These are phyloP conservation scores for Halcyon senegalensis DNA, from an alignment of 2,113 vertebrate genomes.

Conservation along the genomic window DNA sequence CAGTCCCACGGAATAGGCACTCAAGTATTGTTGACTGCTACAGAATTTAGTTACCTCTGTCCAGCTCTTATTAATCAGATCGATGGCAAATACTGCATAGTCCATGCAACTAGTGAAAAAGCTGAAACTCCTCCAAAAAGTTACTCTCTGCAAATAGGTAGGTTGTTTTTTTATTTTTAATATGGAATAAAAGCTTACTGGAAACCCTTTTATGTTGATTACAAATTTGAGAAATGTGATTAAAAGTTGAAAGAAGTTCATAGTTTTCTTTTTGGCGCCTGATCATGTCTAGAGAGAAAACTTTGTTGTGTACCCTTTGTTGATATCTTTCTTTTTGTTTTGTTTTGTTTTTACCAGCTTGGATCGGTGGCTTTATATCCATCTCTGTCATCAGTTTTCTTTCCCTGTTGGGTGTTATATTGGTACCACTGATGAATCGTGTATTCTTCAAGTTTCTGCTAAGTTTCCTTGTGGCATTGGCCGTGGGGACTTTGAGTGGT, in stretches of 20 bases:
- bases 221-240: not conserved
- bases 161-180: not conserved
- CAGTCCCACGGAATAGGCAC: conserved; percentile 86
- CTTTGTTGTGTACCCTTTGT: not conserved
- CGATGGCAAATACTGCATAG: conserved; percentile 84
- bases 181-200: not conserved
- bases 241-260: not conserved
- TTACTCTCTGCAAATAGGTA: conserved; percentile 82
- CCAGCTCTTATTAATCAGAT: conserved; percentile 95
- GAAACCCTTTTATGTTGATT: not conserved
- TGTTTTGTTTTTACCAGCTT: conserved; percentile 80
- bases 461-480: conserved; percentile 95
- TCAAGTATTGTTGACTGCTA: conserved; percentile 75
- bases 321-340: not conserved
- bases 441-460: conserved; percentile 97
- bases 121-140: conserved; percentile 75
- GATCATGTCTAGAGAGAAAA: not conserved
- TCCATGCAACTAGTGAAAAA: conserved; percentile 77
- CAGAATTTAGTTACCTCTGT: conserved; percentile 90
- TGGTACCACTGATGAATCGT: conserved; percentile 93
- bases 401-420: conserved; percentile 88
- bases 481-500: conserved; percentile 94
- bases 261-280: not conserved
- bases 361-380: conserved; percentile 92
- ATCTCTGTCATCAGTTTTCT: conserved; percentile 95